A percentile compares a stretch with the other conserved stretches of the same genome.
Evolutionary conservation across 2,113 vertebrate species (phyloP).

Genomic region (Gallinago undulata): DNA sequence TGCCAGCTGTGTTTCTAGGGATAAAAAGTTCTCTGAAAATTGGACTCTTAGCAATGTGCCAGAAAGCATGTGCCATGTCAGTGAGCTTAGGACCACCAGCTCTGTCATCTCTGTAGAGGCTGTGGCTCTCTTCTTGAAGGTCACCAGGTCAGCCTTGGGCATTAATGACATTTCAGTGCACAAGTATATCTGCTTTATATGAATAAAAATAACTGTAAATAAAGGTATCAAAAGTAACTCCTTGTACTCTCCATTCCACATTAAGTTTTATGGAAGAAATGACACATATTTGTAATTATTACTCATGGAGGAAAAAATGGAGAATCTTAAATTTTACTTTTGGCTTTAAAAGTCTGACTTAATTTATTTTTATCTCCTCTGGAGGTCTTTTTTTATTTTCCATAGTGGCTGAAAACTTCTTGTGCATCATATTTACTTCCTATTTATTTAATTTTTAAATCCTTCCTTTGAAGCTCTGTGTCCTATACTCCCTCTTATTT

Average conservation of each 20-base stretch:
- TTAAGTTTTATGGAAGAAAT: background rate
- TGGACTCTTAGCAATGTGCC: background rate
- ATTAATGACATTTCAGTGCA: background rate
- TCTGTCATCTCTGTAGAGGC: background rate
- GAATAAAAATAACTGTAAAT: background rate
- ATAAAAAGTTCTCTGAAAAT: background rate
- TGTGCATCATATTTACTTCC: constrained; percentile 6
- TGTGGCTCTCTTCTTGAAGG: background rate
- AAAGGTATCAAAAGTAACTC: background rate
- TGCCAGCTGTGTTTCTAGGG: background rate
- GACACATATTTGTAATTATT: background rate
- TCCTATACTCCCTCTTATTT: background rate
- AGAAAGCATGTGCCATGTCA: background rate
- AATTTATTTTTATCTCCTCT: background rate
- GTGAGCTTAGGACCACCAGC: background rate
- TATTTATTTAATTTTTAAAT: background rate
- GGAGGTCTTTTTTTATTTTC: background rate
- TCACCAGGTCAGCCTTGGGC: background rate
- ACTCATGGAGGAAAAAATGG: background rate
- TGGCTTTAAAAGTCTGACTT: background rate
- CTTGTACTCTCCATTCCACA: background rate
- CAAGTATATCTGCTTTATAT: background rate
- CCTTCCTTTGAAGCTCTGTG: background rate
- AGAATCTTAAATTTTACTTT: background rate
- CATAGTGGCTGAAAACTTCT: background rate